Percentiles rank a stretch among this genome's conserved stretches.
Evolutionary conservation across 1,140 invertebrate genomes (phyloP).

Genomic region (Spodoptera litura): DNA sequence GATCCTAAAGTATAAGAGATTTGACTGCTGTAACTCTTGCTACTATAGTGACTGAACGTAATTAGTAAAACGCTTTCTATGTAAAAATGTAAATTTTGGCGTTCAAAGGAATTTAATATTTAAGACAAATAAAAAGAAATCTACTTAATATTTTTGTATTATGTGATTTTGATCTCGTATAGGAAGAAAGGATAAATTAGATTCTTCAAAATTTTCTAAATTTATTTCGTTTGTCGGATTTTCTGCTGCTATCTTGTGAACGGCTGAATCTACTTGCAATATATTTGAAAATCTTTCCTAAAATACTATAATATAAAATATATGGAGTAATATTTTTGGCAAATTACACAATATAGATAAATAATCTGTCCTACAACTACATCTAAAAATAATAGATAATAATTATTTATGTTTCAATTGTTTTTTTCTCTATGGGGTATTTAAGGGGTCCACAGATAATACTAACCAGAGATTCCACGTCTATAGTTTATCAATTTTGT

Average conservation of each 20-base stretch:
- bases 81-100: conserved; percentile 14
- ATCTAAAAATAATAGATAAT: conserved; percentile 9
- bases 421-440: conserved; percentile 22
- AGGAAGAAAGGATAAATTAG: conserved; percentile 20
- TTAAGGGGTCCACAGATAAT: conserved; percentile 33
- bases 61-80: conserved; percentile 23
- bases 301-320: neutral
- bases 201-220: neutral
- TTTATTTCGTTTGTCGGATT: neutral
- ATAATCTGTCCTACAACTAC: neutral
- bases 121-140: conserved; percentile 28
- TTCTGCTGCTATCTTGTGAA: conserved; percentile 24
- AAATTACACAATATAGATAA: neutral
- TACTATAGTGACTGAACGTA: conserved; percentile 1
- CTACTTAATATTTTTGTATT: conserved; percentile 54
- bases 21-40: conserved; percentile 3
- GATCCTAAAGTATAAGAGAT: neutral
- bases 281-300: conserved; percentile 12
- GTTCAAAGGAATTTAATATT: conserved; percentile 12
- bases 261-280: conserved; percentile 6
- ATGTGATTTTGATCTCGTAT: conserved; percentile 53
- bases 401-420: neutral
- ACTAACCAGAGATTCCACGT: conserved; percentile 43
- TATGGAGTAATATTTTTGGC: conserved; percentile 28
- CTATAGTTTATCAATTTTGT: conserved; percentile 54